Conservation (phyloP, 2,113 vertebrate genomes). For the Megaceryle maxima region DNA sequence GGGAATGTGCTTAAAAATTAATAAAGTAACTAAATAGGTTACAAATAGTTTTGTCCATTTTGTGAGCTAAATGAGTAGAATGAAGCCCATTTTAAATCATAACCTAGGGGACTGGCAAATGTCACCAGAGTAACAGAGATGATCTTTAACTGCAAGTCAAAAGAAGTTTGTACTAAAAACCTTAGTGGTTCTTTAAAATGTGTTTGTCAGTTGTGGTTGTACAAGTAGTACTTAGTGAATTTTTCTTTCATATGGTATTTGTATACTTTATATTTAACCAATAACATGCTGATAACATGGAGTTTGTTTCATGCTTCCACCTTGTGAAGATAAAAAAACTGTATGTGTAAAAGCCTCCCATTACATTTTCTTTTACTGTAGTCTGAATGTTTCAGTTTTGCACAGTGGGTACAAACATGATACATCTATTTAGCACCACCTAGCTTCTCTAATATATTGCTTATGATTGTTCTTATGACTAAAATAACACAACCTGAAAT, state of each 20-base stretch:
- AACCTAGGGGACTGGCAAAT: not conserved
- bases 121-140: not conserved
- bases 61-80: constrained; percentile 52
- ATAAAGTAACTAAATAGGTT: constrained; percentile 38
- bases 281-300: not conserved
- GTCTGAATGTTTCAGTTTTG: not conserved
- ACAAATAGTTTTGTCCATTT: constrained; percentile 21
- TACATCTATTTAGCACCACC: not conserved
- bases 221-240: not conserved
- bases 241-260: constrained; percentile 1
- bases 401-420: not conserved
- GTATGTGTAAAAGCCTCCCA: not conserved
- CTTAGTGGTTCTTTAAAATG: not conserved
- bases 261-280: constrained; percentile 51
- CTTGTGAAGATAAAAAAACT: not conserved
- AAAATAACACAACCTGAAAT: not conserved
- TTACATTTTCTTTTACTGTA: not conserved
- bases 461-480: not conserved
- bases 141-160: not conserved
- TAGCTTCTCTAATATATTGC: not conserved
- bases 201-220: not conserved
- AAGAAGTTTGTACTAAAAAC: not conserved
- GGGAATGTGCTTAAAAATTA: constrained; percentile 33
- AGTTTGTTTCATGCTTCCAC: not conserved
- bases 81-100: not conserved